A percentile compares a stretch with the other conserved stretches of the same genome.
These are phyloP conservation scores for Zaprionus camerounensis DNA, from an alignment of 1,140 invertebrate species.

Conservation along the genomic window DNA sequence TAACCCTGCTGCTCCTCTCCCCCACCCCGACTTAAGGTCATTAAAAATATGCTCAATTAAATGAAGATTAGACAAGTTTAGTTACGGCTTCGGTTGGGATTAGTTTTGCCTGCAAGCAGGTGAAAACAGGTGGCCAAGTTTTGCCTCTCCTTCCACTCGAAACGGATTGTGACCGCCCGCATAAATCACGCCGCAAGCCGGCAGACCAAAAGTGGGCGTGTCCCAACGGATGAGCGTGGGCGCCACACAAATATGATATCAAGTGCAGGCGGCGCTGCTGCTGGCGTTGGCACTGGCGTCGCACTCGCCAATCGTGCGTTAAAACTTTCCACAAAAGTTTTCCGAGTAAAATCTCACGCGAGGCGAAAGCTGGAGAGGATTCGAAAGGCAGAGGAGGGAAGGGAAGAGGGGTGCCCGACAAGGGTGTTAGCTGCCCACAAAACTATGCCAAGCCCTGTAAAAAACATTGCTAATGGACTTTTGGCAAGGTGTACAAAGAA, in stretches of 20 bases:
- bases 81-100: constrained; percentile 5
- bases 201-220: constrained; percentile 59
- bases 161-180: constrained; percentile 39
- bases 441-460: constrained; percentile 77
- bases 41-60: constrained; percentile 5
- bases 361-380: constrained; percentile 26
- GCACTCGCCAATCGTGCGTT: constrained; percentile 75
- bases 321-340: constrained; percentile 76
- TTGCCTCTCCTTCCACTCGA: constrained; percentile 57
- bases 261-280: constrained; percentile 63
- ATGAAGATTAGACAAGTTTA: constrained; percentile 16
- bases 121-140: constrained; percentile 20
- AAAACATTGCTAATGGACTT: constrained; percentile 82
- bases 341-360: constrained; percentile 76
- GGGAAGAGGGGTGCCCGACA: no score
- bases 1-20: not conserved
- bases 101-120: constrained; percentile 4
- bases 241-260: constrained; percentile 73
- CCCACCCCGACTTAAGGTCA: not conserved
- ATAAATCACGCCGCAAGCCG: constrained; percentile 68
- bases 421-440: constrained; percentile 38
- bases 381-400: not conserved
- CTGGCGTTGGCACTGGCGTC: constrained; percentile 40
- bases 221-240: constrained; percentile 25
- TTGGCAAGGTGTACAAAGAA: constrained; percentile 29